A percentile compares a stretch with the other conserved stretches of the same genome.
phyloP scores from a whole-genome alignment of 2,888 invertebrate species.

The Dynastes maya region DNA sequence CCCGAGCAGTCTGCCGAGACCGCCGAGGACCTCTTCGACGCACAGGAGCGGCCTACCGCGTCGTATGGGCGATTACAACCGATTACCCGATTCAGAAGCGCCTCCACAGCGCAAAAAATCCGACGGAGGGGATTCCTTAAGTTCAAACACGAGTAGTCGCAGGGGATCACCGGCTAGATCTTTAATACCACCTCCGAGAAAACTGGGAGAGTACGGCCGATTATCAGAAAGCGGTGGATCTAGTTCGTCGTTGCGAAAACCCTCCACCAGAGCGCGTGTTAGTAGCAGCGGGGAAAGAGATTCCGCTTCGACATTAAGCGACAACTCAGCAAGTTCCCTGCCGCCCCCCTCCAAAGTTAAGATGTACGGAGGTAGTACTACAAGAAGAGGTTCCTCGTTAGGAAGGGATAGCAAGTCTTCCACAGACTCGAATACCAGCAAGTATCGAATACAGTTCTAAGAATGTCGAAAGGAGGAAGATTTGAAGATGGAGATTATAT shows the following conservation, averaged over 20 bases:
- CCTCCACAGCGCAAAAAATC: constrained; percentile 57
- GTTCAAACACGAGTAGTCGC: constrained; percentile 68
- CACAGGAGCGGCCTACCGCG: constrained; percentile 68
- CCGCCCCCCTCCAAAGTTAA: constrained; percentile 78
- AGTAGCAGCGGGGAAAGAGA: constrained; percentile 71
- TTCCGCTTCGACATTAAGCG: constrained; percentile 73
- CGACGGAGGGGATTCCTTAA: constrained; percentile 66
- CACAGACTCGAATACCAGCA: constrained; percentile 74
- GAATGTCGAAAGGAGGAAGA: background rate
- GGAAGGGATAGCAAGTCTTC: constrained; percentile 73
- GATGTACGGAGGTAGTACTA: constrained; percentile 63
- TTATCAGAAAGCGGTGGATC: constrained; percentile 72
- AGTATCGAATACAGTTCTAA: constrained; percentile 84
- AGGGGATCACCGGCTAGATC: constrained; percentile 71
- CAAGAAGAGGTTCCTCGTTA: constrained; percentile 74
- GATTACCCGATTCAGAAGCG: constrained; percentile 73
- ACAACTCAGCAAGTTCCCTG: constrained; percentile 74
- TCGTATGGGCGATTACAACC: constrained; percentile 78
- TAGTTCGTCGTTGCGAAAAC: constrained; percentile 65
- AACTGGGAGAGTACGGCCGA: constrained; percentile 75
- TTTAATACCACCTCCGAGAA: constrained; percentile 71
- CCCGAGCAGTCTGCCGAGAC: constrained; percentile 82
- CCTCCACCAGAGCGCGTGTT: constrained; percentile 63
- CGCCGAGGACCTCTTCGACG: constrained; percentile 74
- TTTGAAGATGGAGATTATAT: background rate